Conservation (phyloP, 2,113 vertebrate genomes). For the Paralichthys olivaceus region DNA sequence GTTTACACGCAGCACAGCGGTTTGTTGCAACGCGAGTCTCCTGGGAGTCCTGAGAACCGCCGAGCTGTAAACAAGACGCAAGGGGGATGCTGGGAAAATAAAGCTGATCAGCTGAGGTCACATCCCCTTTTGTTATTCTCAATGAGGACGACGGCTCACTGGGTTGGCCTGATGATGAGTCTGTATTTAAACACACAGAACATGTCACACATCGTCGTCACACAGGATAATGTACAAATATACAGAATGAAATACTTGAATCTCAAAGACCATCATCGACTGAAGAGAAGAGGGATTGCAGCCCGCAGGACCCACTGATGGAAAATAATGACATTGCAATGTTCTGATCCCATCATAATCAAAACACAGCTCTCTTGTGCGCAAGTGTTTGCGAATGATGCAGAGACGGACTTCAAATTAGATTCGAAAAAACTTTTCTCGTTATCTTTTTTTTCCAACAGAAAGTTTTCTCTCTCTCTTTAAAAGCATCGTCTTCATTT, state of each 20-base stretch:
- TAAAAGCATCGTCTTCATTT: neutral
- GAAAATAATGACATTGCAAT: slow-evolving; percentile 53
- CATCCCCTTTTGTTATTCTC: slow-evolving; percentile 16
- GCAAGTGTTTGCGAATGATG: slow-evolving; percentile 45
- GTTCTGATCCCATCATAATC: slow-evolving; percentile 46
- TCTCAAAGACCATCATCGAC: no score
- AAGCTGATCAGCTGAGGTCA: slow-evolving; percentile 29
- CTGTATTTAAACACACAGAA: no score
- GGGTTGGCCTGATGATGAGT: neutral
- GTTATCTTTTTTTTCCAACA: slow-evolving; percentile 16
- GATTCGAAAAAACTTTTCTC: slow-evolving; percentile 38
- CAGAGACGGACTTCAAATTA: slow-evolving; percentile 52
- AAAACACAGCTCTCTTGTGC: slow-evolving; percentile 43
- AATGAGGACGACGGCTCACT: neutral
- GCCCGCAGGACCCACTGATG: slow-evolving; percentile 28
- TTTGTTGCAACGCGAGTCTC: slow-evolving; percentile 49
- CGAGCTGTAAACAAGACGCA: slow-evolving; percentile 46
- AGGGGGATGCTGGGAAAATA: slow-evolving; percentile 49
- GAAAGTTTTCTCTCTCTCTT: neutral
- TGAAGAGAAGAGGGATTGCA: neutral
- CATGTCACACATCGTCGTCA: no score
- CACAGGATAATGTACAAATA: no score
- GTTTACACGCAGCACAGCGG: slow-evolving; percentile 62
- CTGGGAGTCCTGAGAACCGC: slow-evolving; percentile 62
- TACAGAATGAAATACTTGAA: no score